Evolutionary conservation across 1,140 invertebrate species (phyloP), one percentile per base, ranked within the genome.

Genomic region (Mamestra configurata): DNA sequence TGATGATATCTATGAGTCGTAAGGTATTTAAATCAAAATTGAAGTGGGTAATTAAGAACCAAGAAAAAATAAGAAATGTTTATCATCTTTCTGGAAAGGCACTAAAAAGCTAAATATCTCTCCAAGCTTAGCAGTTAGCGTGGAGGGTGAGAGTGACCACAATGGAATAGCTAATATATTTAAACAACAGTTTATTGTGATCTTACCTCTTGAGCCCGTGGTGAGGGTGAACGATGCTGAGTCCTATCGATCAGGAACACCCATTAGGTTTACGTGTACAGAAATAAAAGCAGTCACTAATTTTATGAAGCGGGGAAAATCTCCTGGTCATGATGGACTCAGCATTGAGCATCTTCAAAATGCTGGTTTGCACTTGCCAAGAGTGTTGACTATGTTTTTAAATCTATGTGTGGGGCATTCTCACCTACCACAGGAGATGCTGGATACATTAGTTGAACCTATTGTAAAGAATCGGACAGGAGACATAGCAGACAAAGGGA

Each of bases 41-140:
- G 20, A 81, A 73, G 24, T 86, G 80, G 82, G 83, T 81, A 46
- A 81, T 83, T 71, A 81, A 83, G 15, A 70, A 86, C 40, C 66
- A 80, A 61, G 80, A 84, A 1, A 64, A 84, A 80, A 79, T 87
- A 73, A 80, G 6, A 59, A 82, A 55, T 76, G 83, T 35, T 84
- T 86, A 31, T 15, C 18, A 11, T 31, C 31, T 13, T 86, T 84
- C 43, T 84, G 84, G 84, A 86, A 81, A 59, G 20, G 37, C 4
- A 82, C 80, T 3, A 82, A 79, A 22, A 82, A 73, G n/a, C 2
- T 79, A 3, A 82, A 70, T 35, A 7, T 35, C 31, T 35, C 31
- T 35, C 31, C 3, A 35, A 35, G 31, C 31, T 35, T 35, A 35
- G 3, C 31, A 35, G 3, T 35, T 35, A 35, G 31, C 31, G 31